Evolutionary conservation across 2,888 invertebrate species (phyloP).

Genomic region (Macrosoma leucophasiata): DNA sequence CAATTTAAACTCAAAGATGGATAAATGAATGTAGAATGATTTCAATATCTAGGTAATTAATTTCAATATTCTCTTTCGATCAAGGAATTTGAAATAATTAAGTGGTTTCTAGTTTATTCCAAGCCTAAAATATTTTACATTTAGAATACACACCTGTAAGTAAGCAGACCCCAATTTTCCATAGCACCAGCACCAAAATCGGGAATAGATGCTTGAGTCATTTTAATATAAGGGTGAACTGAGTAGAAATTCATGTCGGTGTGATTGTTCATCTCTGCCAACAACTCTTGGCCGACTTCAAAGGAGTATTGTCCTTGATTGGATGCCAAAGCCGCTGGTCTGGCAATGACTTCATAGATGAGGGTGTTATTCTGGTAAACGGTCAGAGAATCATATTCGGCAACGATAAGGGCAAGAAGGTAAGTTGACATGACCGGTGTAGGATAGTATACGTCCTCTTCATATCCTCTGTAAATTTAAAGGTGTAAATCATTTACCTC

Average conservation of each 20-base stretch:
- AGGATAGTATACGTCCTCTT: slow-evolving; percentile 45
- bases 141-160: slow-evolving; percentile 78
- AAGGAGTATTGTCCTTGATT: slow-evolving; percentile 58
- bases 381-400: slow-evolving; percentile 64
- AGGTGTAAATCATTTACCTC: too few species aligned
- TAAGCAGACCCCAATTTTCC: slow-evolving; percentile 91
- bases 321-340: slow-evolving; percentile 48
- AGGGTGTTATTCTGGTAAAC: slow-evolving; percentile 19
- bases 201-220: slow-evolving; percentile 86
- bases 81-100: too few species aligned
- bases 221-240: slow-evolving; percentile 62
- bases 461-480: slow-evolving; percentile 44
- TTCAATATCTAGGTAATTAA: neutral
- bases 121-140: neutral
- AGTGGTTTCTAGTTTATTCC: too few species aligned
- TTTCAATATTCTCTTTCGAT: too few species aligned
- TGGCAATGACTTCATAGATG: slow-evolving; percentile 60
- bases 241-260: slow-evolving; percentile 65
- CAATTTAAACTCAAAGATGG: too few species aligned
- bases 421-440: slow-evolving; percentile 79
- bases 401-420: slow-evolving; percentile 81
- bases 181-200: slow-evolving; percentile 87
- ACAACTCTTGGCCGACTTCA: slow-evolving; percentile 52
- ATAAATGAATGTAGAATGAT: neutral
- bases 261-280: slow-evolving; percentile 71